Base-by-base conservation (phyloP, 2,888 invertebrate genomes). In the Volucella inanis region DNA sequence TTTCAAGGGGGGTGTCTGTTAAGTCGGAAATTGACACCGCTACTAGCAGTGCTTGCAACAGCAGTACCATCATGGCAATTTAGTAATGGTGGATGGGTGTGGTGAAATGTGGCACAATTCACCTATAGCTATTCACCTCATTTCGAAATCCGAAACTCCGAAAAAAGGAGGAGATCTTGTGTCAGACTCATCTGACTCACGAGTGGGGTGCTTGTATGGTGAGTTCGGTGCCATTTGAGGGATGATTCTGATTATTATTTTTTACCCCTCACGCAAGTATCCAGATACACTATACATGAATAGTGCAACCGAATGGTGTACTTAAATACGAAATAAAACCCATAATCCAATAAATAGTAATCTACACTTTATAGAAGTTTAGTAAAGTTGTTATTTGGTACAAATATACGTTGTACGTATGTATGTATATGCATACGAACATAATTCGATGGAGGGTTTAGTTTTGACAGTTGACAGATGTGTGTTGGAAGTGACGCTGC, bases 311-410 rank as follows among this genome's bases (percentile, higher is more conserved):
- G 6, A 31, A 45, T 31, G 62, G 59, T 80, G 76, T 85, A 72
- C 71, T 85, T 81, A 80, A 85, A 81, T 85, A 75, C 49, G 65
- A 52, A 81, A 81, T 81, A 77, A 85, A 72, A 62, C 64, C 71
- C 85, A 41, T 85, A 85, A 85, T 85, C 76, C 77, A 81, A 85
- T 81, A 85, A 85, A 81, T 72, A 76, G 43, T 81, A 85, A 85
- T 85, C 85, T 77, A 57, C 71, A 72, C 72, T 67, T 71, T 64
- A 41, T 45, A 41, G 62, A 81, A 62, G 71, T 76, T 76, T 64
- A 62, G 50, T 12, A 49, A 71, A 84, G 75, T 75, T 55, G 52
- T 64, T 65, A 70, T 59, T 70, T 55, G 12, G 47, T 6, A 31
- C 6, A 31, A 6, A 31, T 0, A 0, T 31, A 31, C 31, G n/a